phyloP scores from a whole-genome alignment of 1,140 invertebrate species.

The Bombus sibiricus region DNA sequence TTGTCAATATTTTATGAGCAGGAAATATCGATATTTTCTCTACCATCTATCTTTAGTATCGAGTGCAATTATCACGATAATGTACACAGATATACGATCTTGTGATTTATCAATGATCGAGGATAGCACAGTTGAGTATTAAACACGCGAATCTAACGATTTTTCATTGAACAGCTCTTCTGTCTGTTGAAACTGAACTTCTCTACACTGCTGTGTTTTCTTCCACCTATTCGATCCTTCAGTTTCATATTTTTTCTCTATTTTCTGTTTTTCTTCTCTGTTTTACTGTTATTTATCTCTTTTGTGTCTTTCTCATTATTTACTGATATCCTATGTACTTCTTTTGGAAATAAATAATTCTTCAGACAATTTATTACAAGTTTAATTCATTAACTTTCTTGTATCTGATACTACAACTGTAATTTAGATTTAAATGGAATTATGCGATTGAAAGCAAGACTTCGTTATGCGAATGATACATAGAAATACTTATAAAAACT shows the following conservation, averaged over 20 bases:
- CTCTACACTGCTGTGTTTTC: conserved; percentile 21
- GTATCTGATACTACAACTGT: neutral
- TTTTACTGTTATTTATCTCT: neutral
- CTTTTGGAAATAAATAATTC: neutral
- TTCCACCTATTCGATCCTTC: neutral
- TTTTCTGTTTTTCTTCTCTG: neutral
- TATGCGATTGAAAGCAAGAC: too few species aligned
- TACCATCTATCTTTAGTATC: conserved; percentile 19
- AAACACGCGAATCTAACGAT: conserved; percentile 55
- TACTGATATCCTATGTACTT: neutral
- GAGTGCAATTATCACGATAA: conserved; percentile 39
- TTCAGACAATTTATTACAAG: neutral
- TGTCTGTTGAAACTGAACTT: conserved; percentile 26
- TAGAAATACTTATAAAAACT: neutral
- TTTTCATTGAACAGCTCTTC: conserved; percentile 53
- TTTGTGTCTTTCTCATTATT: too few species aligned
- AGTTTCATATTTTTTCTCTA: neutral
- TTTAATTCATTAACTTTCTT: neutral
- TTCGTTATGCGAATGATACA: neutral
- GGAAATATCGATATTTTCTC: conserved; percentile 22
- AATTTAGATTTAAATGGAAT: too few species aligned
- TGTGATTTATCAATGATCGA: conserved; percentile 47
- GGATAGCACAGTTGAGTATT: conserved; percentile 26
- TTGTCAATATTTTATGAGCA: conserved; percentile 19
- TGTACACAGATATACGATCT: conserved; percentile 20